A percentile compares a stretch with the other conserved stretches of the same genome.
phyloP scores from a whole-genome alignment of 2,888 invertebrate species.

The Volucella bombylans region DNA sequence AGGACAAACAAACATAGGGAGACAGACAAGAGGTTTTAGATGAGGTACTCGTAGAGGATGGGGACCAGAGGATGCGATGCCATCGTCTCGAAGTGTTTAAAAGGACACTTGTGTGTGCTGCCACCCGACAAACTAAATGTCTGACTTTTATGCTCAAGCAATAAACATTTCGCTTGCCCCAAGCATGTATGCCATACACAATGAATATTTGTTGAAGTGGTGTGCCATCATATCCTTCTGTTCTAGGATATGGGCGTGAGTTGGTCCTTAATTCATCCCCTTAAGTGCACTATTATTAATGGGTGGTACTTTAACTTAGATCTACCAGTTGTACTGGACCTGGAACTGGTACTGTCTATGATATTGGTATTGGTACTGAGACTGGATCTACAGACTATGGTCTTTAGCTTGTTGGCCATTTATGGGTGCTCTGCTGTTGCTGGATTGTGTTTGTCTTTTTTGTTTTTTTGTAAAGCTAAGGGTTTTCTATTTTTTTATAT shows the following conservation, averaged over 20 bases:
- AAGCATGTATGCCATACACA: constrained; percentile 72
- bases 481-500: constrained; percentile 34
- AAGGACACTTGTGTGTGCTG: constrained; percentile 64
- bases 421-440: constrained; percentile 41
- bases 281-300: constrained; percentile 74
- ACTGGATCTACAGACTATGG: too few relatives aligned
- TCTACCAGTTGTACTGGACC: too few relatives aligned
- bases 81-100: constrained; percentile 52
- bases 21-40: too few relatives aligned
- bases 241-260: constrained; percentile 38
- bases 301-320: constrained; percentile 8
- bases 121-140: constrained; percentile 59
- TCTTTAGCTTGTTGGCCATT: constrained; percentile 29
- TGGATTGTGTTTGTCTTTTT: neutral
- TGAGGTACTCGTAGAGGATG: too few relatives aligned
- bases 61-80: neutral
- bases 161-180: constrained; percentile 70
- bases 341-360: too few relatives aligned
- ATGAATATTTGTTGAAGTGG: constrained; percentile 72
- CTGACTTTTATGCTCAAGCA: constrained; percentile 69
- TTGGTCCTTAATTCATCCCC: constrained; percentile 67
- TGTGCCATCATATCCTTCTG: constrained; percentile 59
- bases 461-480: constrained; percentile 35
- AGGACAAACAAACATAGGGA: neutral
- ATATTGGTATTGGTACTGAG: too few relatives aligned